A percentile compares a stretch with the other conserved stretches of the same genome.
Evolutionary conservation across 2,888 invertebrate species (phyloP).

Genomic region (Caenorhabditis uteleia): DNA sequence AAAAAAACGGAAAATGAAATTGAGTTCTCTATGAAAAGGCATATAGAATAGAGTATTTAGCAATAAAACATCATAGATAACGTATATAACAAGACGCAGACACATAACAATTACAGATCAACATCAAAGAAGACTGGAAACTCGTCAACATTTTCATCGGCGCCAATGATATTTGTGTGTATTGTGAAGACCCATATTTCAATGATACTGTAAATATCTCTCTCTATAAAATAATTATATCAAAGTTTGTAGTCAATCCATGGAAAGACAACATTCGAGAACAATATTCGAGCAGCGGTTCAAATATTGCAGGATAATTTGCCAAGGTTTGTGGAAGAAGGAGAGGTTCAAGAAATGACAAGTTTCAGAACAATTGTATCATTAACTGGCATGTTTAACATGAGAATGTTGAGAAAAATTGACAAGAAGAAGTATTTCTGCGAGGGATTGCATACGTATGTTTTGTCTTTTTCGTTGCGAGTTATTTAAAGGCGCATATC

Average conservation of each 20-base stretch:
- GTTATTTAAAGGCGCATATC: no score
- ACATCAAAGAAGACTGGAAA: slow-evolving; percentile 60
- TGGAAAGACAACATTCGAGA: slow-evolving; percentile 33
- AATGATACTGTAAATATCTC: slow-evolving; percentile 19
- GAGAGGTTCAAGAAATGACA: background rate
- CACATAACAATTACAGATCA: slow-evolving; percentile 27
- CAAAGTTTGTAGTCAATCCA: slow-evolving; percentile 18
- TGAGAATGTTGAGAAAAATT: slow-evolving; percentile 48
- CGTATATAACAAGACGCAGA: background rate
- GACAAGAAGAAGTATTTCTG: slow-evolving; percentile 46
- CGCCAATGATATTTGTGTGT: slow-evolving; percentile 58
- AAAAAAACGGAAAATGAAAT: no score
- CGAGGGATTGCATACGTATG: slow-evolving; percentile 45
- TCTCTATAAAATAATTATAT: slow-evolving; percentile 4
- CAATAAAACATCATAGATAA: background rate
- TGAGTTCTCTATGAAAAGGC: background rate
- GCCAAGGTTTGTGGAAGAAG: slow-evolving; percentile 37
- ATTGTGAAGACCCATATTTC: slow-evolving; percentile 44
- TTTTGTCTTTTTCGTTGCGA: background rate
- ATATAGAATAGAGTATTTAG: background rate
- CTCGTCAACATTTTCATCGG: slow-evolving; percentile 63
- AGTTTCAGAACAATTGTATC: slow-evolving; percentile 47
- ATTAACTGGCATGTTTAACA: slow-evolving; percentile 55
- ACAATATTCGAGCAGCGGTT: slow-evolving; percentile 43
- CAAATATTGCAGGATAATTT: slow-evolving; percentile 49